Percentiles rank a stretch among this genome's conserved stretches.
Evolutionary conservation across 2,113 vertebrate genomes (phyloP).

Genomic region (Alethe diademata): DNA sequence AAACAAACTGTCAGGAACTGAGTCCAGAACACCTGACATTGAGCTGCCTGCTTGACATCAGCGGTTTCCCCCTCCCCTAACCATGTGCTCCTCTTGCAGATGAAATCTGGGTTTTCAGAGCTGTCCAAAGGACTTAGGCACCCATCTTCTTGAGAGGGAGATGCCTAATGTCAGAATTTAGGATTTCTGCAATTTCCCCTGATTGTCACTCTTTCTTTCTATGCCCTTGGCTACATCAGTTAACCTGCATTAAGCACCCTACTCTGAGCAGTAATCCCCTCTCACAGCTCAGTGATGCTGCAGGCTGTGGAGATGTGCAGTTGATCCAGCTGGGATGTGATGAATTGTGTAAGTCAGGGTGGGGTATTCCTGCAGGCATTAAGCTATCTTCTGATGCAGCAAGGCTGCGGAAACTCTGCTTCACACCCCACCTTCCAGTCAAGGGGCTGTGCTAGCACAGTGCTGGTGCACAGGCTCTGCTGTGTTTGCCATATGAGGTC

Average conservation of each 20-base stretch:
- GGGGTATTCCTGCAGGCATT: not conserved
- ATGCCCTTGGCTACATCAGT: not conserved
- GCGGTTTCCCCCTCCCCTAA: not conserved
- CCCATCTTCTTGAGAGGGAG: not conserved
- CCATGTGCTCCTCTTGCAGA: not conserved
- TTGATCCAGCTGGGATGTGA: not conserved
- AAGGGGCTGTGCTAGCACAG: not conserved
- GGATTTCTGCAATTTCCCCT: not conserved
- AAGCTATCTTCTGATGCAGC: not conserved
- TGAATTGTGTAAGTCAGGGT: not conserved
- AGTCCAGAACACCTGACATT: not conserved
- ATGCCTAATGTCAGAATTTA: not conserved
- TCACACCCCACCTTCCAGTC: not conserved
- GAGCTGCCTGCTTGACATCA: not conserved
- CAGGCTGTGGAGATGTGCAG: not conserved
- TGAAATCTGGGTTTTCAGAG: not conserved
- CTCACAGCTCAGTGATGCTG: not conserved
- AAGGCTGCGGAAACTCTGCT: not conserved
- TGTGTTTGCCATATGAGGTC: not conserved
- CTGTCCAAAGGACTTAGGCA: not conserved
- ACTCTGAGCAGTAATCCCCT: not conserved
- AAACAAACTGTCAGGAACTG: conserved; percentile 40
- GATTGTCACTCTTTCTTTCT: not conserved
- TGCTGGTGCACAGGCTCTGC: fast-evolving
- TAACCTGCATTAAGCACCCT: not conserved